Base-by-base conservation (phyloP, 2,888 invertebrate species). In the Acanthosepion lycidas region DNA sequence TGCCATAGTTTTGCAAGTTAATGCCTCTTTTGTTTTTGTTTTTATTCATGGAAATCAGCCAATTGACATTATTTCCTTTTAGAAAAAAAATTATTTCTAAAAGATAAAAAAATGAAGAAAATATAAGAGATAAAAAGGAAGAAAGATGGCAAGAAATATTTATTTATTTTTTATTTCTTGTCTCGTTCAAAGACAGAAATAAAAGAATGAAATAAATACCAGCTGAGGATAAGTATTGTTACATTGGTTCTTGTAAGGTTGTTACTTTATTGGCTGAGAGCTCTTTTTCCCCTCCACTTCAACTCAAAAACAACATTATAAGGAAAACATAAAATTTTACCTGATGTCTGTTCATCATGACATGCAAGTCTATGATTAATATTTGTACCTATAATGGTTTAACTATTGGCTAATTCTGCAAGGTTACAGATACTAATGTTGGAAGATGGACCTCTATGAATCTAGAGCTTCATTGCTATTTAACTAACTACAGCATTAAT, bases 11-110 rank as follows among this genome's bases (percentile, higher is more conserved):
- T 78, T 78, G n/a, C n/a, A n/a, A 78, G 78, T 78, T 78, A 78
- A 78, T n/a, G n/a, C 78, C 78, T 33, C 15, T 78, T 33, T 78
- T 59, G 5, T 78, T 15, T 78, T n/a, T 78, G 33, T 78, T 78
- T 78, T n/a, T n/a, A n/a, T 59, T 78, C n/a, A 78, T 78, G 78
- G 78, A 78, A n/a, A 78, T 78, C 78, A 78, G n/a, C 78, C 78
- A 78, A 78, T 78, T n/a, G 78, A n/a, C n/a, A 78, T 78, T 15
- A 78, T 78, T 78, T 78, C n/a, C 9, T 78, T 78, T 78, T 15
- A 78, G n/a, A n/a, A 78, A 78, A n/a, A 9, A 78, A 12, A 78
- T n/a, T n/a, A 6, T 78, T 78, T 3, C 8, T 28, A 9, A 33
- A 23, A 78, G n/a, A 78, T 28, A 9, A 78, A 15, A 78, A 78